Conservation (phyloP, 2,888 invertebrate species). For the Cacoxenus indagator region DNA sequence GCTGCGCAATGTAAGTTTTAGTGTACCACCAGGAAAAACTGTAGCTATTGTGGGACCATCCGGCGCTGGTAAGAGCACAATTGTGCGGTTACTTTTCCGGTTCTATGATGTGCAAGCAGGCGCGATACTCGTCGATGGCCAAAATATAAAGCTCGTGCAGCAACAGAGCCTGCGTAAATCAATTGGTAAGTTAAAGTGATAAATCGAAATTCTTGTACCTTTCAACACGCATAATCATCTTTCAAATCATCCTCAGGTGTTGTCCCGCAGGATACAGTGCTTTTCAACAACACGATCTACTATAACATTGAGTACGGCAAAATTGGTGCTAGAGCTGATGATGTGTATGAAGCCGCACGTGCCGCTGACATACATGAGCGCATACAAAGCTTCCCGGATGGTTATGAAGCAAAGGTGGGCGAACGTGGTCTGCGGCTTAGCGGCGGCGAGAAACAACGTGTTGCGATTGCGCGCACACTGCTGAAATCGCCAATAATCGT, state of each 20-base stretch:
- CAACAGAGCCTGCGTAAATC: conserved; percentile 86
- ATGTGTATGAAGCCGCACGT: conserved; percentile 89
- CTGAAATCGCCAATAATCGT: conserved; percentile 93
- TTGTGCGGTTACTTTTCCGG: conserved; percentile 93
- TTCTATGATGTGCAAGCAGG: conserved; percentile 96
- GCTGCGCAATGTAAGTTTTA: conserved; percentile 83
- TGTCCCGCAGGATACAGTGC: conserved; percentile 96
- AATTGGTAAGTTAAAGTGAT: conserved; percentile 72
- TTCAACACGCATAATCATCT: neutral
- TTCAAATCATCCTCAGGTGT: conserved; percentile 74
- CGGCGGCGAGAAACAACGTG: conserved; percentile 97
- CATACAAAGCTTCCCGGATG: conserved; percentile 91
- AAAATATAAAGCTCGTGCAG: conserved; percentile 88
- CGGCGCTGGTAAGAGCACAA: conserved; percentile 95
- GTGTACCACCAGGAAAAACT: conserved; percentile 86
- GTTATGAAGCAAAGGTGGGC: conserved; percentile 91
- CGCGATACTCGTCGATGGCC: conserved; percentile 87
- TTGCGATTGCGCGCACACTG: conserved; percentile 95
- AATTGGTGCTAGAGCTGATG: conserved; percentile 81
- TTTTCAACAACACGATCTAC: conserved; percentile 93
- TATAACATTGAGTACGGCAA: conserved; percentile 96
- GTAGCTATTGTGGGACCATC: conserved; percentile 90
- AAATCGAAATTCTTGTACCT: neutral
- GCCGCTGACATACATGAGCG: conserved; percentile 95
- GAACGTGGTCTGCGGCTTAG: conserved; percentile 95